Conservation (phyloP, 2,113 vertebrate species). For the Asarcornis scutulata region DNA sequence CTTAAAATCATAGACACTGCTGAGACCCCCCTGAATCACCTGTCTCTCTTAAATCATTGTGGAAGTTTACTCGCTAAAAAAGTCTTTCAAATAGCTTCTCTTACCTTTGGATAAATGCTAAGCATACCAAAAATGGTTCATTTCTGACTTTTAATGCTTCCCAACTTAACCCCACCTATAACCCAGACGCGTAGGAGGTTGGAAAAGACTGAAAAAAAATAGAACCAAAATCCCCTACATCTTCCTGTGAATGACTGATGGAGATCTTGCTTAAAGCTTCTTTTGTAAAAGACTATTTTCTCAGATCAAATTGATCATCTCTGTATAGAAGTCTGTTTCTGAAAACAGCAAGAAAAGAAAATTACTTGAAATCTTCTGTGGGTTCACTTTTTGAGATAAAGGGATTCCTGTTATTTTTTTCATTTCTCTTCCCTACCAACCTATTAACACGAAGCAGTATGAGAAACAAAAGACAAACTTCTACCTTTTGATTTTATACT, state of each 20-base stretch:
- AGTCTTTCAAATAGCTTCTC: background rate
- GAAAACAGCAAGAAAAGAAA: background rate
- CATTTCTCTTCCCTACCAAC: background rate
- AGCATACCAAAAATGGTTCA: background rate
- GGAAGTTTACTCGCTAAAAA: background rate
- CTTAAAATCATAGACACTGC: background rate
- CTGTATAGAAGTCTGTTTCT: background rate
- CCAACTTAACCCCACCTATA: conserved; percentile 27
- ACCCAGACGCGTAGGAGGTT: conserved; percentile 21
- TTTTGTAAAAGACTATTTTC: background rate
- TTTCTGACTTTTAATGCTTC: conserved; percentile 32
- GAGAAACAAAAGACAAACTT: background rate
- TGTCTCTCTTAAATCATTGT: background rate
- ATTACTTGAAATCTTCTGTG: background rate
- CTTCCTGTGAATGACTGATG: conserved; percentile 9
- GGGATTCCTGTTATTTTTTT: background rate
- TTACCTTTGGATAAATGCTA: background rate
- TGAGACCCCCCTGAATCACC: background rate
- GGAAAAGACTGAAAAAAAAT: conserved; percentile 19
- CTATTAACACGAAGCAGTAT: background rate
- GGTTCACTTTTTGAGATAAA: background rate
- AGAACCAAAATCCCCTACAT: conserved; percentile 9
- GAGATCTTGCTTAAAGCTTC: background rate
- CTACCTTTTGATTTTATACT: background rate
- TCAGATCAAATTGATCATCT: background rate